Conservation (phyloP, 2,888 invertebrate genomes). For the Oscheius myriophilus region DNA sequence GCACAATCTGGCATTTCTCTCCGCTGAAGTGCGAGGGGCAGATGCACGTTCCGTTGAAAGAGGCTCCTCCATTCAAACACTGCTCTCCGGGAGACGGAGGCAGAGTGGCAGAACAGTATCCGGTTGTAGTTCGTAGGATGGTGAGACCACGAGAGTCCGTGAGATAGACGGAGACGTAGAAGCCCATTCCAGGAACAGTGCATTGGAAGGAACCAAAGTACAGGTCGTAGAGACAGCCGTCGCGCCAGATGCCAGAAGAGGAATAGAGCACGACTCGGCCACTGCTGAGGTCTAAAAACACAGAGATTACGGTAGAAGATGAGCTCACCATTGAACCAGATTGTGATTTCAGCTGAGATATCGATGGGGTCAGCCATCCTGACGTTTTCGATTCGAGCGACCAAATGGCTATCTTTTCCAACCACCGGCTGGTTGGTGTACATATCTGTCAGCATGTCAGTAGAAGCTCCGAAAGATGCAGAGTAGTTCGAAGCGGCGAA, state of each 20-base stretch:
- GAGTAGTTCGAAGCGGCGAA: conserved; percentile 28
- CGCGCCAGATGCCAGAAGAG: conserved; percentile 58
- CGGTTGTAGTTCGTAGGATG: conserved; percentile 46
- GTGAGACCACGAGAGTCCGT: conserved; percentile 46
- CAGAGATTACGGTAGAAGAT: background rate
- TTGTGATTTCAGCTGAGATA: conserved; percentile 37
- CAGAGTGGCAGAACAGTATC: conserved; percentile 45
- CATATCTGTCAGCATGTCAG: conserved; percentile 44
- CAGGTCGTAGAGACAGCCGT: conserved; percentile 55
- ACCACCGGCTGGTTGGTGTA: conserved; percentile 46
- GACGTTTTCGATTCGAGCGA: conserved; percentile 49
- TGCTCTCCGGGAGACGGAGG: conserved; percentile 34
- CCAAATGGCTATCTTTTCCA: conserved; percentile 48
- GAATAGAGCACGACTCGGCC: conserved; percentile 51
- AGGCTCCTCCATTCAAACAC: conserved; percentile 58
- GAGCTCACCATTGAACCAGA: conserved; percentile 42
- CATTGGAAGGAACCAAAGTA: conserved; percentile 60
- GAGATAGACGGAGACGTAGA: conserved; percentile 52
- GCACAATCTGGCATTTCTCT: conserved; percentile 42
- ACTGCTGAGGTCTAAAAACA: conserved; percentile 17
- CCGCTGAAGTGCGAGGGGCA: conserved; percentile 50
- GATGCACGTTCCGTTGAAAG: conserved; percentile 45
- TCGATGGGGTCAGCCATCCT: conserved; percentile 44
- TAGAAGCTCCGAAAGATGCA: conserved; percentile 44
- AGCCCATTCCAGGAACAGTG: conserved; percentile 34